Percentiles rank a stretch among this genome's conserved stretches.
Evolutionary conservation across 2,888 invertebrate species (phyloP).

Genomic region (Nebria salina): DNA sequence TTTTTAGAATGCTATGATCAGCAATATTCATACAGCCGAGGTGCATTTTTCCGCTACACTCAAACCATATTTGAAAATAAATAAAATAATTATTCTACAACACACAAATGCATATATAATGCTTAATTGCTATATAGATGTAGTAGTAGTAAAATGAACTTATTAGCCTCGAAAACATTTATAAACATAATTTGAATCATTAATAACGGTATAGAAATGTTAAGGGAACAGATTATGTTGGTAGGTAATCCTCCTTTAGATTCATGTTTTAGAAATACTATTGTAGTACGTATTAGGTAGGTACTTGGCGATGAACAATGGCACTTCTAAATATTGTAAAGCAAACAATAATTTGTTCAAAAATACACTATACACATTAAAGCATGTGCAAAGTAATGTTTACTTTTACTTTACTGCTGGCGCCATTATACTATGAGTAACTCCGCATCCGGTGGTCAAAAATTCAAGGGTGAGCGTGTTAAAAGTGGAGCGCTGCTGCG

Average conservation of each 20-base stretch:
- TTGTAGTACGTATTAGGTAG: too few species aligned
- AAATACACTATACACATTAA: not conserved
- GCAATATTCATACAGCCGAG: not conserved
- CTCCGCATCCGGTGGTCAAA: not conserved
- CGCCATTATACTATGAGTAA: slow-evolving; percentile 3
- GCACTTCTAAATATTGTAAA: slow-evolving; percentile 41
- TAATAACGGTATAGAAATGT: too few species aligned
- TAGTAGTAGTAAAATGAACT: too few species aligned
- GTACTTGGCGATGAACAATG: not conserved
- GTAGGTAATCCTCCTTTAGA: not conserved
- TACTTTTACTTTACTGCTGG: not conserved
- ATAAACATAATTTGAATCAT: too few species aligned
- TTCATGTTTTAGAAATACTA: not conserved
- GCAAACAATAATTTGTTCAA: slow-evolving; percentile 20
- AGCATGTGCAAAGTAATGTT: not conserved
- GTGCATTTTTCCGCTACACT: too few species aligned
- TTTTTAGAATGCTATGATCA: not conserved
- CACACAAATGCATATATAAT: too few species aligned
- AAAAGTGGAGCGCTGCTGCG: not conserved
- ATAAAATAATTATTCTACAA: not conserved
- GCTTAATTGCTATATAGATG: too few species aligned
- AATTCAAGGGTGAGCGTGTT: not conserved
- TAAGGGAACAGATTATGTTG: too few species aligned
- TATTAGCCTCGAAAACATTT: too few species aligned
- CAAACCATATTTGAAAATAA: not conserved